phyloP scores from a whole-genome alignment of 2,888 invertebrate genomes.

The Agriotes lineatus region DNA sequence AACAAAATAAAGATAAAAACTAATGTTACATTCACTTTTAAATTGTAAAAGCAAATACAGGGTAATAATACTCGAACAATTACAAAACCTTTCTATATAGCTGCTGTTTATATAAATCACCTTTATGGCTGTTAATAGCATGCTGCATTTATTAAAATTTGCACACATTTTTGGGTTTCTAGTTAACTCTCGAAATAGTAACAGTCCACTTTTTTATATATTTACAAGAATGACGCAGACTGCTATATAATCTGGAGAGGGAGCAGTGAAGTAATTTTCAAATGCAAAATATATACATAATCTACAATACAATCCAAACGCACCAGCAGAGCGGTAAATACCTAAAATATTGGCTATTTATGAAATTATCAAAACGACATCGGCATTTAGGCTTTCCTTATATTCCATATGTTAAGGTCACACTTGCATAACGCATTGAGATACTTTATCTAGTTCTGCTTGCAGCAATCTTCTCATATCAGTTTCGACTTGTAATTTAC shows the following conservation, averaged over 20 bases:
- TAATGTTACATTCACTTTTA: too few relatives aligned
- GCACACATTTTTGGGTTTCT: too few relatives aligned
- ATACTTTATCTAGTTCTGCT: slow-evolving; percentile 76
- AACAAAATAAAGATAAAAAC: too few relatives aligned
- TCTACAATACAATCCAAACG: slow-evolving; percentile 3
- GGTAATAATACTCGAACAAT: too few relatives aligned
- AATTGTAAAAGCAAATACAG: too few relatives aligned
- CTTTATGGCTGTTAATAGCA: too few relatives aligned
- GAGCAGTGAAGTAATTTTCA: background rate
- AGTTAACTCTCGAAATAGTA: too few relatives aligned
- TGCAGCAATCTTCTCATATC: slow-evolving; percentile 76
- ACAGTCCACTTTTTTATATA: too few relatives aligned
- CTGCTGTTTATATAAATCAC: too few relatives aligned
- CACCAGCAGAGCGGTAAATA: background rate
- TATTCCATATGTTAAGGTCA: slow-evolving; percentile 23
- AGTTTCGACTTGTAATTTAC: slow-evolving; percentile 73
- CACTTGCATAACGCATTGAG: slow-evolving; percentile 79
- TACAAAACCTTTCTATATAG: too few relatives aligned
- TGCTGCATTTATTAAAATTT: too few relatives aligned
- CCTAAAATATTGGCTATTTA: slow-evolving; percentile 14
- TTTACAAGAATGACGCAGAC: too few relatives aligned
- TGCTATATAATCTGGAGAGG: background rate
- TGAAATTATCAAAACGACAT: background rate
- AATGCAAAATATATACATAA: slow-evolving; percentile 9
- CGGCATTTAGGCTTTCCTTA: slow-evolving; percentile 3